phyloP scores from a whole-genome alignment of 2,797 vertebrate genomes.

The Lepus oiostolus region DNA sequence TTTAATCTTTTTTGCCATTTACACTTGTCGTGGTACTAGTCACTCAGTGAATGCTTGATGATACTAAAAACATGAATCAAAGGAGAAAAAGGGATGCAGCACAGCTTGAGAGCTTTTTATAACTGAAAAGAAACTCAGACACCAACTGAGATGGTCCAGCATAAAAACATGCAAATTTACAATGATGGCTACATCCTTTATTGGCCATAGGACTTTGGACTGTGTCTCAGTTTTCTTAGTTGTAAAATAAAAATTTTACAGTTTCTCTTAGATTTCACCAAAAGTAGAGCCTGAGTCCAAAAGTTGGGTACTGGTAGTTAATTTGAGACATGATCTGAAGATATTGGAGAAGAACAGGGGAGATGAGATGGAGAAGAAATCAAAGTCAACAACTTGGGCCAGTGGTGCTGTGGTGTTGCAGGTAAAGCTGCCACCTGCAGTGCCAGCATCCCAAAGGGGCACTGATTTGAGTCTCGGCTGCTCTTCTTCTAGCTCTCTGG shows the following conservation, averaged over 20 bases:
- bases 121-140: background rate
- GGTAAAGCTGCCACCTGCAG: too few relatives aligned
- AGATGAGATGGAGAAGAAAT: background rate
- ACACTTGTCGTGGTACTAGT: background rate
- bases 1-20: background rate
- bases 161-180: background rate
- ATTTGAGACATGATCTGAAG: background rate
- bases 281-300: background rate
- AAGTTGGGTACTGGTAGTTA: background rate
- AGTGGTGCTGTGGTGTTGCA: too few relatives aligned
- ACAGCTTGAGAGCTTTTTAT: background rate
- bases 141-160: background rate
- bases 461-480: too few relatives aligned
- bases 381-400: background rate
- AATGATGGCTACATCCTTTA: background rate
- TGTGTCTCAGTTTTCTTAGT: background rate
- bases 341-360: background rate
- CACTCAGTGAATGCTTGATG: background rate
- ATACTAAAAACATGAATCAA: background rate
- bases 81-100: background rate
- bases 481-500: too few relatives aligned
- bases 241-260: constrained; percentile 27
- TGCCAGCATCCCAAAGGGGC: too few relatives aligned
- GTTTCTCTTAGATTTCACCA: background rate
- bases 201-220: background rate